Evolutionary conservation across 2,113 vertebrate species (phyloP).

Genomic region (Melanerpes formicivorus): DNA sequence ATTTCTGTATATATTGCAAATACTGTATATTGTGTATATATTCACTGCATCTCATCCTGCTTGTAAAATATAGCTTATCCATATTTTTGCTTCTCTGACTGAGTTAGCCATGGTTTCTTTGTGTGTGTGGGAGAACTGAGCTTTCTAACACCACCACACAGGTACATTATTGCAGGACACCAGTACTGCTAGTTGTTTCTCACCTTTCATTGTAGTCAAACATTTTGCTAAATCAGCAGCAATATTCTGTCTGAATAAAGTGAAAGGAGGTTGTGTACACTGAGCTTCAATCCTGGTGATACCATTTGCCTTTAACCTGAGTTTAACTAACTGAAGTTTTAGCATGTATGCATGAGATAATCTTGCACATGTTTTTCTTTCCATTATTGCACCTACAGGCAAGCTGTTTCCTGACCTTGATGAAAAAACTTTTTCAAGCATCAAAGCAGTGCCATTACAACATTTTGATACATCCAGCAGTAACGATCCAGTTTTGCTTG

Average conservation of each 20-base stretch:
- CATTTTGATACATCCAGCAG: conserved; percentile 16
- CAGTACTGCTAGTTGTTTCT: neutral
- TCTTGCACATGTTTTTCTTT: neutral
- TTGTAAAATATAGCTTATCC: too few relatives aligned
- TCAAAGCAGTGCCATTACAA: conserved; percentile 14
- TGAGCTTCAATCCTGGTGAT: neutral
- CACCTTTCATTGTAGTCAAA: neutral
- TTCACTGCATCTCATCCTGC: too few relatives aligned
- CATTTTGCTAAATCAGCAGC: neutral
- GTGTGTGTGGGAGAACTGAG: too few relatives aligned
- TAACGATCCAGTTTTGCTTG: neutral
- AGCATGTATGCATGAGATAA: neutral
- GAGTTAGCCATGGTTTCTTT: too few relatives aligned
- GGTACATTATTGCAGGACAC: neutral
- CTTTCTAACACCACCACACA: too few relatives aligned
- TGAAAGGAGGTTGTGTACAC: neutral
- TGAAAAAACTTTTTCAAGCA: conserved; percentile 16
- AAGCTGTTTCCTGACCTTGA: conserved; percentile 9
- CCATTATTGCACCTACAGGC: neutral
- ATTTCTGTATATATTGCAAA: too few relatives aligned
- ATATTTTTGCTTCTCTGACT: too few relatives aligned
- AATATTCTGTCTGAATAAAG: neutral
- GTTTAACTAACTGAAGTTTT: neutral
- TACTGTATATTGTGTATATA: too few relatives aligned
- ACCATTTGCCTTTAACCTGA: neutral